Percentiles rank a stretch among this genome's conserved stretches.
Evolutionary conservation across 2,797 vertebrate genomes (phyloP).

Genomic region (Syndactyla subalaris): DNA sequence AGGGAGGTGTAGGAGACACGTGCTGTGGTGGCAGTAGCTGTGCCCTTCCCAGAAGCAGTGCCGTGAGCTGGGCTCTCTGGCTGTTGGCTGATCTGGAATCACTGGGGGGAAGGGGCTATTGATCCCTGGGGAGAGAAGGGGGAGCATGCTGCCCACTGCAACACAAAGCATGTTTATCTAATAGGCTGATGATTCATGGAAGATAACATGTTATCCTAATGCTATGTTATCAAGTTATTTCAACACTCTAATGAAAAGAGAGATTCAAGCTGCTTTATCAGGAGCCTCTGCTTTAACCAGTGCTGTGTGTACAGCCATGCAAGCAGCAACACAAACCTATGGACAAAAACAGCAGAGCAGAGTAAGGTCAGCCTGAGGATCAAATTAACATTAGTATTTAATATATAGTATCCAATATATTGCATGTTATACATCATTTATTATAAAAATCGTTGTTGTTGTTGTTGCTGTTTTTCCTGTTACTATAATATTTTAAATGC

Average conservation of each 20-base stretch:
- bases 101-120: not conserved
- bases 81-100: not conserved
- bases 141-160: conserved; percentile 16
- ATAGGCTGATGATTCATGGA: not conserved
- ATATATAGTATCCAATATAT: not conserved
- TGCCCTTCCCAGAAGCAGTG: not conserved
- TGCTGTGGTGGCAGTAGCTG: not conserved
- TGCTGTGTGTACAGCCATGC: not conserved
- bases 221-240: conserved; percentile 31
- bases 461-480: not conserved
- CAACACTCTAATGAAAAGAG: conserved; percentile 17
- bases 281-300: not conserved
- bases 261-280: conserved; percentile 15
- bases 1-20: not conserved
- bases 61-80: not conserved
- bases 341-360: not conserved
- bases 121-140: conserved; percentile 2
- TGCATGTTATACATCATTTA: not conserved
- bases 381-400: not conserved
- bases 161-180: conserved; percentile 37
- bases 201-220: conserved; percentile 49
- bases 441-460: not conserved
- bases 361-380: not conserved
- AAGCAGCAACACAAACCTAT: not conserved
- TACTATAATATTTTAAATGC: not conserved